These are phyloP conservation scores for Cervus canadensis DNA, from an alignment of 2,113 vertebrate species.

Conservation along the genomic window DNA sequence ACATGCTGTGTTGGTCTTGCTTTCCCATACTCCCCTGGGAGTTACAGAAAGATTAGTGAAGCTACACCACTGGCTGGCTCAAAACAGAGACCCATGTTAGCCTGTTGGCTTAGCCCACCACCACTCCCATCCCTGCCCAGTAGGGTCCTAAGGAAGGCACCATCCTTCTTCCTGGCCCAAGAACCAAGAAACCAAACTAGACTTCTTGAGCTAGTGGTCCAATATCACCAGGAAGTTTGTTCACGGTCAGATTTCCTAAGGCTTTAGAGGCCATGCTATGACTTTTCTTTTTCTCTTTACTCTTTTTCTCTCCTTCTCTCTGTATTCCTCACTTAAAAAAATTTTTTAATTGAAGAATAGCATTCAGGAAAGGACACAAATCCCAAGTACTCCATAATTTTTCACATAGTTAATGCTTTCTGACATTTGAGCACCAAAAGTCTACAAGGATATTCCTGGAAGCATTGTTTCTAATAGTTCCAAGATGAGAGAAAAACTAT, in stretches of 20 bases:
- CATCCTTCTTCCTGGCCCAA: not conserved
- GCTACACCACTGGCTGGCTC: not conserved
- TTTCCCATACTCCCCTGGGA: not conserved
- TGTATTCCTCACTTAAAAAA: not conserved
- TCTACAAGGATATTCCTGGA: not conserved
- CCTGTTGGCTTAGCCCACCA: not conserved
- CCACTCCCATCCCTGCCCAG: not conserved
- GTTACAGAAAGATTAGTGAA: not conserved
- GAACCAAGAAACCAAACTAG: not conserved
- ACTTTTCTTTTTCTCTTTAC: not conserved
- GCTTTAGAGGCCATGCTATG: not conserved
- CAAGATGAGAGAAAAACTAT: not conserved
- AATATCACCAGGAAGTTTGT: not conserved
- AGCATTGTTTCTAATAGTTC: not conserved
- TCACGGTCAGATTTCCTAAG: not conserved
- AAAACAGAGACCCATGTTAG: not conserved
- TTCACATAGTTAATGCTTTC: not conserved
- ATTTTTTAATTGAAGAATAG: not conserved
- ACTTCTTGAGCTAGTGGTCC: not conserved
- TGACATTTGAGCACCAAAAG: not conserved
- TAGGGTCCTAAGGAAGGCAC: not conserved
- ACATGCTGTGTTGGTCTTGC: not conserved
- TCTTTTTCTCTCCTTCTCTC: not conserved
- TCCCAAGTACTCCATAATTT: not conserved
- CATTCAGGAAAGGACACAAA: not conserved